Percentiles rank a stretch among this genome's conserved stretches.
phyloP scores from a whole-genome alignment of 1,140 invertebrate species.

The Hycleus phaleratus region DNA sequence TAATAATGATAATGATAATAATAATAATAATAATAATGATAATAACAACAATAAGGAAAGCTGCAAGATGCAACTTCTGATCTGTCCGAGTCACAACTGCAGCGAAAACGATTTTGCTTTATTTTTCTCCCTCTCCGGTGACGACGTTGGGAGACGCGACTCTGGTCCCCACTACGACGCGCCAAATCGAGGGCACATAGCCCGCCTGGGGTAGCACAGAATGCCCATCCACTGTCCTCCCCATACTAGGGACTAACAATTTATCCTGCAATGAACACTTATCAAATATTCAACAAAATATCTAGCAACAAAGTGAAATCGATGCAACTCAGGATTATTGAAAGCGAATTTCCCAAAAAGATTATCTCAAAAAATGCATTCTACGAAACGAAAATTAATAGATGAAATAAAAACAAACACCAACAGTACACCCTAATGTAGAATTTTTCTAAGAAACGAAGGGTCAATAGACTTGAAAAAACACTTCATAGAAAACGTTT shows the following conservation, averaged over 20 bases:
- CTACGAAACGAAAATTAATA: too few species aligned
- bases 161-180: slow-evolving; percentile 9
- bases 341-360: too few species aligned
- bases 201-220: background rate
- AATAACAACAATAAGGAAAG: slow-evolving; percentile 1
- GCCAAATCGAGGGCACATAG: slow-evolving; percentile 2
- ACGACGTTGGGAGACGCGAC: slow-evolving; percentile 5
- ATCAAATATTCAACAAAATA: too few species aligned
- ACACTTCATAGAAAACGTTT: slow-evolving; percentile 7
- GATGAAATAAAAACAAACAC: too few species aligned
- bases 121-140: slow-evolving; percentile 26
- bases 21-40: background rate
- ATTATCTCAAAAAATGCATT: too few species aligned
- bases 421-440: too few species aligned
- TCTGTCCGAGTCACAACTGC: slow-evolving; percentile 28
- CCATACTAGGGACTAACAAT: too few species aligned
- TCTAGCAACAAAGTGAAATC: too few species aligned
- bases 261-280: too few species aligned
- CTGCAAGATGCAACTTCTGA: slow-evolving; percentile 17
- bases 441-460: background rate
- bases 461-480: slow-evolving; percentile 8
- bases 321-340: too few species aligned
- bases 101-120: slow-evolving; percentile 33
- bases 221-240: too few species aligned
- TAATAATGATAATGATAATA: too few species aligned